phyloP scores from a whole-genome alignment of 2,113 vertebrate genomes.

The Albula glossodonta region DNA sequence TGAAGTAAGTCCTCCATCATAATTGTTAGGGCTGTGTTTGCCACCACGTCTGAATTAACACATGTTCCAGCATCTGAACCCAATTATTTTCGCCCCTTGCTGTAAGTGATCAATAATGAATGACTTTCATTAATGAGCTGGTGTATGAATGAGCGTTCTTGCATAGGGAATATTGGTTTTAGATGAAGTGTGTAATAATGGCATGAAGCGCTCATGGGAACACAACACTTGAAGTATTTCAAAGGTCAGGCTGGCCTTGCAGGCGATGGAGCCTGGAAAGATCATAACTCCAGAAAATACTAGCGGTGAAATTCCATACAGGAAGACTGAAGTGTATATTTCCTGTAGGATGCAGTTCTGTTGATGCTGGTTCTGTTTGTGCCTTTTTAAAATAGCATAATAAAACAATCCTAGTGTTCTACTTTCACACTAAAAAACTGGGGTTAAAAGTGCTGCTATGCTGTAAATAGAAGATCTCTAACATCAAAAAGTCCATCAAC shows the following conservation, averaged over 20 bases:
- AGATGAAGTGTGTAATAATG: neutral
- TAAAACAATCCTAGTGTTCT: neutral
- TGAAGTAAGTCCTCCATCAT: neutral
- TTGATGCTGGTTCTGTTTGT: neutral
- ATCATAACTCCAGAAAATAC: too few species aligned
- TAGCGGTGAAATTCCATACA: neutral
- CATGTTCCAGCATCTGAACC: neutral
- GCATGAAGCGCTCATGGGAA: neutral
- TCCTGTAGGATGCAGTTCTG: neutral
- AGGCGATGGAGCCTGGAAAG: neutral
- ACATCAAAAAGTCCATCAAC: too few species aligned
- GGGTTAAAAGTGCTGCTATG: too few species aligned
- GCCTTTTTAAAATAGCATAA: neutral
- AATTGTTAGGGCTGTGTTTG: neutral
- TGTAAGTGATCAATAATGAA: conserved; percentile 7
- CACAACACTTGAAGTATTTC: neutral
- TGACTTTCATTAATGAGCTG: neutral
- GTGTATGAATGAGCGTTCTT: neutral
- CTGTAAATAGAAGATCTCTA: too few species aligned
- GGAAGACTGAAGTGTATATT: neutral
- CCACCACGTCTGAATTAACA: neutral
- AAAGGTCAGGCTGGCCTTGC: neutral
- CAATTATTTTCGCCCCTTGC: conserved; percentile 10
- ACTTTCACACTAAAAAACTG: neutral
- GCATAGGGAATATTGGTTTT: neutral